A percentile compares a stretch with the other conserved stretches of the same genome.
These are phyloP conservation scores for Rhea americana DNA, from an alignment of 2,113 vertebrate species.

Conservation along the genomic window DNA sequence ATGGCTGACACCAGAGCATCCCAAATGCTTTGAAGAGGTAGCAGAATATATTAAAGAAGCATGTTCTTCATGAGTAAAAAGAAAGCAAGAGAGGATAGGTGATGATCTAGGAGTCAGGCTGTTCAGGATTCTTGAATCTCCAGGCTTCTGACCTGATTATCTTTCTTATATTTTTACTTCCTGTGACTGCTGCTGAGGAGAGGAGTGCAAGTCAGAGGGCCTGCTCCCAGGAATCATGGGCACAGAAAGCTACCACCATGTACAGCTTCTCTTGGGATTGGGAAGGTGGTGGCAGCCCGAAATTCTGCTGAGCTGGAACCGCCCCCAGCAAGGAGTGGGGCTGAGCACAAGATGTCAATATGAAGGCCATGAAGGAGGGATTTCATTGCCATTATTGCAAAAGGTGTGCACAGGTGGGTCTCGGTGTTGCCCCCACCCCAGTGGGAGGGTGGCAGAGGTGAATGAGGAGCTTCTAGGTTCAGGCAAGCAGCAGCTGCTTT, in stretches of 20 bases:
- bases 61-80: background rate
- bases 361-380: background rate
- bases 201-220: background rate
- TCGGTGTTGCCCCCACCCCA: too few relatives aligned
- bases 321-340: background rate
- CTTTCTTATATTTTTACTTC: background rate
- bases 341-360: background rate
- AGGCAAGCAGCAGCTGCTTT: too few relatives aligned
- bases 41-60: background rate
- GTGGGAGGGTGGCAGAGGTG: too few relatives aligned
- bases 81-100: background rate
- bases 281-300: background rate
- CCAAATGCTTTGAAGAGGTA: background rate
- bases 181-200: background rate
- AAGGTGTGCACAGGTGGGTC: too few relatives aligned
- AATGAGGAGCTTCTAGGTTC: too few relatives aligned
- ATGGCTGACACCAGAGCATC: background rate
- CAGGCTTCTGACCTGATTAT: background rate
- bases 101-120: background rate
- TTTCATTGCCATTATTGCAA: background rate
- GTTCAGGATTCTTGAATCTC: background rate
- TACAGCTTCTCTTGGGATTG: background rate
- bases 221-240: background rate
- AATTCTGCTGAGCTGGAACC: background rate
- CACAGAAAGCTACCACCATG: fast-evolving